phyloP scores from a whole-genome alignment of 1,140 invertebrate species.

The Agrypnia vestita region DNA sequence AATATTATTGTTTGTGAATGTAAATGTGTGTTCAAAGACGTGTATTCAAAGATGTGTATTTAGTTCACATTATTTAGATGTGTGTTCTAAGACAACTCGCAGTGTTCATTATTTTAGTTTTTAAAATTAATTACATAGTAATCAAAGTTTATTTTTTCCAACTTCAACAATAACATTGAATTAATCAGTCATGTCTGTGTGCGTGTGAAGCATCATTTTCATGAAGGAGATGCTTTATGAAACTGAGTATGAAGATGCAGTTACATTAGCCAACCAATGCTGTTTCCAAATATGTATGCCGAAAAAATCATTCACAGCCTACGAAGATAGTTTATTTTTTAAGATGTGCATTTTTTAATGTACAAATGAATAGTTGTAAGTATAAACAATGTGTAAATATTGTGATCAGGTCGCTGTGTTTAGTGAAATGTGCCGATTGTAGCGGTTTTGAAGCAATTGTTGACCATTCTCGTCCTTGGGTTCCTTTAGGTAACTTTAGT shows the following conservation, averaged over 20 bases:
- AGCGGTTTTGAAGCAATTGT: conserved; percentile 5
- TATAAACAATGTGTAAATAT: conserved; percentile 55
- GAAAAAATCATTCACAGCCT: conserved; percentile 18
- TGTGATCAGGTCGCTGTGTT: conserved; percentile 51
- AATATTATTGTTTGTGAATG: conserved; percentile 40
- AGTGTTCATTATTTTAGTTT: conserved; percentile 32
- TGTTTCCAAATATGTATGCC: not conserved
- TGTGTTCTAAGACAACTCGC: conserved; percentile 47
- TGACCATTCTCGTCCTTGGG: conserved; percentile 30
- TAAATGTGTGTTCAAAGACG: conserved; percentile 47
- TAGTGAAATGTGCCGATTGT: conserved; percentile 13
- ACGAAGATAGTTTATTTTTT: conserved; percentile 16
- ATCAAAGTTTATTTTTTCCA: conserved; percentile 28
- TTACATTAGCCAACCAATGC: not conserved
- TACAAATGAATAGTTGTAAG: conserved; percentile 53
- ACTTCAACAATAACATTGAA: conserved; percentile 1
- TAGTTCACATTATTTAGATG: too few relatives aligned
- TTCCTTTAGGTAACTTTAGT: conserved; percentile 46
- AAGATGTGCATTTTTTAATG: conserved; percentile 50
- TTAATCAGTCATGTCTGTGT: not conserved
- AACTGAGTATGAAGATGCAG: not conserved
- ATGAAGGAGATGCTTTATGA: too few relatives aligned
- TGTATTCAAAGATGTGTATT: conserved; percentile 52
- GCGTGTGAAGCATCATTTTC: too few relatives aligned
- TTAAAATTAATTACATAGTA: conserved; percentile 27